These are phyloP conservation scores for Zaprionus capensis DNA, from an alignment of 1,140 invertebrate genomes.

Conservation along the genomic window DNA sequence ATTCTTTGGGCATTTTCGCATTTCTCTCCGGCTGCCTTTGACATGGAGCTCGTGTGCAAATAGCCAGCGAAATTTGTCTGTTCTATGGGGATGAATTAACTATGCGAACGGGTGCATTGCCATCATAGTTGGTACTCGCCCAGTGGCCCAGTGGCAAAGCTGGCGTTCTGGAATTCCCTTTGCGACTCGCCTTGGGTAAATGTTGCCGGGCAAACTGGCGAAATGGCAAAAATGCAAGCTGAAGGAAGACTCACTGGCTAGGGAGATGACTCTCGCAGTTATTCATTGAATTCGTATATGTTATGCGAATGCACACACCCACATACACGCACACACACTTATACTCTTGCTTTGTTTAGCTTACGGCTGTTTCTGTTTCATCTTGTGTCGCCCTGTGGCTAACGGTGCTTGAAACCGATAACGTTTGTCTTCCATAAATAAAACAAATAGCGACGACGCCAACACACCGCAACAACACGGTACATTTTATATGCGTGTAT, in stretches of 20 bases:
- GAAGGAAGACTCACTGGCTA: neutral
- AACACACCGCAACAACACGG: constrained; percentile 1
- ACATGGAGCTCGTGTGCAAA: constrained; percentile 38
- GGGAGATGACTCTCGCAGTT: neutral
- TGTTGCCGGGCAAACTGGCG: neutral
- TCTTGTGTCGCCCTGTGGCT: constrained; percentile 23
- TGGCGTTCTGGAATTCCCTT: constrained; percentile 6
- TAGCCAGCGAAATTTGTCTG: constrained; percentile 47
- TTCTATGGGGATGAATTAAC: constrained; percentile 47
- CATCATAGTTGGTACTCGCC: constrained; percentile 14
- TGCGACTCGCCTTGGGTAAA: constrained; percentile 12
- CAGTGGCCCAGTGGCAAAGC: neutral
- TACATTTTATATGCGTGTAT: neutral
- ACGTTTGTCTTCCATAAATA: constrained; percentile 70
- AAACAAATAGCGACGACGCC: constrained; percentile 44
- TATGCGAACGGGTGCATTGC: constrained; percentile 31
- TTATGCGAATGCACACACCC: neutral
- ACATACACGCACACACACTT: neutral
- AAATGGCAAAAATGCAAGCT: constrained; percentile 2
- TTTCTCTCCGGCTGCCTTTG: constrained; percentile 42
- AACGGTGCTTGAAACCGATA: constrained; percentile 53
- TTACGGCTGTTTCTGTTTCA: constrained; percentile 23
- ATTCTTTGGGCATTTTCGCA: constrained; percentile 42
- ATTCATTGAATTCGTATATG: constrained; percentile 3
- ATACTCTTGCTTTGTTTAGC: constrained; percentile 10